Conservation (phyloP, 2,797 vertebrate genomes). For the Enteromius thamalakanensis region DNA sequence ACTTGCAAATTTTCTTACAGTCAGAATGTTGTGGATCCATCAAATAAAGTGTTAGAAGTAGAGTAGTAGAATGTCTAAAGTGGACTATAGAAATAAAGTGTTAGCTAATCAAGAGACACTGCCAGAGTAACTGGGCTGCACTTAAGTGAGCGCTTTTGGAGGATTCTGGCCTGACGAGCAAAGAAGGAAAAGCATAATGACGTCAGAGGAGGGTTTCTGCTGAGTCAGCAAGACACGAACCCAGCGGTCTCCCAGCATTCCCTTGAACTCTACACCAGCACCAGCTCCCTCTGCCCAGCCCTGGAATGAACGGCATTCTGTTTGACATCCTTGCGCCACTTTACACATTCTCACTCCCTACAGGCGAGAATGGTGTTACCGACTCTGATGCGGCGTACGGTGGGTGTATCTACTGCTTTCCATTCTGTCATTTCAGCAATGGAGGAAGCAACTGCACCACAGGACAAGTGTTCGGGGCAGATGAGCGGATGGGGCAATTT, state of each 20-base stretch:
- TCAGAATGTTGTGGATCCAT: too few relatives aligned
- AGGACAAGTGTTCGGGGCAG: constrained; percentile 39
- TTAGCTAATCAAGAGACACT: background rate
- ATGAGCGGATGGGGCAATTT: constrained; percentile 69
- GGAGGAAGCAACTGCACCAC: constrained; percentile 46
- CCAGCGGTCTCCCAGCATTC: constrained; percentile 68
- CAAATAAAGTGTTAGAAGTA: too few relatives aligned
- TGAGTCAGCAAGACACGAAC: constrained; percentile 53
- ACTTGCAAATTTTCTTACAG: too few relatives aligned
- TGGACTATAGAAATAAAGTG: too few relatives aligned
- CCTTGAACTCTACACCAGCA: constrained; percentile 59
- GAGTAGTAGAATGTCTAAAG: too few relatives aligned
- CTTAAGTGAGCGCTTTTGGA: background rate
- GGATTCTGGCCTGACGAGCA: background rate
- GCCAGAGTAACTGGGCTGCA: background rate
- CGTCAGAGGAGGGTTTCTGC: constrained; percentile 18
- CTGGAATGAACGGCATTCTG: constrained; percentile 77
- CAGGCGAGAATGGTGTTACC: constrained; percentile 70
- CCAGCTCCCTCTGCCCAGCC: constrained; percentile 35
- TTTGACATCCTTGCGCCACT: constrained; percentile 75
- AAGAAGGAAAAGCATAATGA: constrained; percentile 4
- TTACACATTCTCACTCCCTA: constrained; percentile 77
- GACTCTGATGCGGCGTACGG: constrained; percentile 53
- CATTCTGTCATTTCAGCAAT: constrained; percentile 58
- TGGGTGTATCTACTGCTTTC: constrained; percentile 55